Evolutionary conservation across 2,888 invertebrate species (phyloP).

Genomic region (Drosophila mimetica): DNA sequence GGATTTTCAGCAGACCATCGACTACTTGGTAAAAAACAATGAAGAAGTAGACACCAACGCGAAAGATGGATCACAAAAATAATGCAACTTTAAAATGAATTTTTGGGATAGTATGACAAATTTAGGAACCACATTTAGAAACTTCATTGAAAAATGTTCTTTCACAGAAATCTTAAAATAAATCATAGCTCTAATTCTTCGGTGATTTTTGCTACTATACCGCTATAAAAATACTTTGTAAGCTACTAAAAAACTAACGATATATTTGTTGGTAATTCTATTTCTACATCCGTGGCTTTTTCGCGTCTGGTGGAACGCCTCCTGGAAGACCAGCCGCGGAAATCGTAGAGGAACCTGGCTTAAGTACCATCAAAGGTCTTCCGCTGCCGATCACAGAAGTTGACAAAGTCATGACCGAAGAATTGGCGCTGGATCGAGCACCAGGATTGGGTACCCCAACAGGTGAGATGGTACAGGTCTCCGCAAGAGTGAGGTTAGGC

Average conservation of each 20-base stretch:
- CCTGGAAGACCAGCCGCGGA: neutral
- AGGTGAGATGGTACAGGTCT: neutral
- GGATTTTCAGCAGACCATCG: slow-evolving; percentile 1
- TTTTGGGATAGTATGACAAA: neutral
- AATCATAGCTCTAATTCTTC: too few relatives aligned
- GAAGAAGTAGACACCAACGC: neutral
- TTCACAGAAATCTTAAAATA: too few relatives aligned
- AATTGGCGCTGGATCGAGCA: neutral
- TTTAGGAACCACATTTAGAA: neutral
- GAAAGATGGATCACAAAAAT: too few relatives aligned
- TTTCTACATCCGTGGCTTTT: neutral
- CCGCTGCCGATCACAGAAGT: neutral
- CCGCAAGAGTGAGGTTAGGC: neutral
- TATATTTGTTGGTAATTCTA: neutral
- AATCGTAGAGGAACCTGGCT: neutral
- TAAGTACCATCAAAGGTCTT: neutral
- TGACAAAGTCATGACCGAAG: neutral
- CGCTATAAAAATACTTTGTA: too few relatives aligned
- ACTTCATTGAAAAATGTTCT: neutral
- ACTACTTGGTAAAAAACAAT: neutral
- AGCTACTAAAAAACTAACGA: too few relatives aligned
- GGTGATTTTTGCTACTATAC: too few relatives aligned
- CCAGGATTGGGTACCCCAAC: neutral
- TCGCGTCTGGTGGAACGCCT: neutral
- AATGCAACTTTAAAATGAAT: too few relatives aligned